These are phyloP conservation scores for Tenebrio molitor DNA, from an alignment of 1,140 invertebrate species.

Conservation along the genomic window DNA sequence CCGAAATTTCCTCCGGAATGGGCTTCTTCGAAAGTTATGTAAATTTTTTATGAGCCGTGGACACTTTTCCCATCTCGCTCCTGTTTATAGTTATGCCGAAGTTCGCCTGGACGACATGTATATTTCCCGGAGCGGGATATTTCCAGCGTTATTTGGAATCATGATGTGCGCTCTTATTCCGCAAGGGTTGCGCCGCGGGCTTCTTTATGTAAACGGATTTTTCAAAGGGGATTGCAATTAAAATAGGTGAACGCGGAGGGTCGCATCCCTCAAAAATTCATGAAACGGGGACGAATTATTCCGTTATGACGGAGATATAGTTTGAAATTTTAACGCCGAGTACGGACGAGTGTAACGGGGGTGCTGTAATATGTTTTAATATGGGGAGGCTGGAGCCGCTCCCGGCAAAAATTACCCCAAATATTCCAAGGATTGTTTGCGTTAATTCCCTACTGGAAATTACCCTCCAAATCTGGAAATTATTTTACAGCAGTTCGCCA, in stretches of 20 bases:
- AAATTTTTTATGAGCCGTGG: conserved; percentile 36
- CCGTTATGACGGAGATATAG: conserved; percentile 5
- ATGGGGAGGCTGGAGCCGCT: not conserved
- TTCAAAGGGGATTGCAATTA: conserved; percentile 22
- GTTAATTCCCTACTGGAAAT: no score
- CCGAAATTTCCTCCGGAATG: conserved; percentile 5
- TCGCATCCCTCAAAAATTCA: conserved; percentile 8
- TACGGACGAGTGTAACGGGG: not conserved
- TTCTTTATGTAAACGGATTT: conserved; percentile 22
- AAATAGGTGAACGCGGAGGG: not conserved
- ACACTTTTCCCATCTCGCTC: conserved; percentile 12
- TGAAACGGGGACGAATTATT: conserved; percentile 19
- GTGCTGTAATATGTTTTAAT: not conserved
- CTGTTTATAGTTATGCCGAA: conserved; percentile 3
- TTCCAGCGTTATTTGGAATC: conserved; percentile 4
- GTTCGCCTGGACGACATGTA: not conserved
- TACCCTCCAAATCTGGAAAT: no score
- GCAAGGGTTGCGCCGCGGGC: not conserved
- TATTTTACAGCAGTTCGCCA: no score
- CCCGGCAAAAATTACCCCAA: no score
- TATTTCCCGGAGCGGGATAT: not conserved
- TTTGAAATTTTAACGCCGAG: conserved; percentile 1
- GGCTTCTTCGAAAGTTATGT: conserved; percentile 22
- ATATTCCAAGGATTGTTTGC: no score
- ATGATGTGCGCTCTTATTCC: conserved; percentile 12